These are phyloP conservation scores for Ganaspis sp. DNA, from an alignment of 1,140 invertebrate genomes.

Conservation along the genomic window DNA sequence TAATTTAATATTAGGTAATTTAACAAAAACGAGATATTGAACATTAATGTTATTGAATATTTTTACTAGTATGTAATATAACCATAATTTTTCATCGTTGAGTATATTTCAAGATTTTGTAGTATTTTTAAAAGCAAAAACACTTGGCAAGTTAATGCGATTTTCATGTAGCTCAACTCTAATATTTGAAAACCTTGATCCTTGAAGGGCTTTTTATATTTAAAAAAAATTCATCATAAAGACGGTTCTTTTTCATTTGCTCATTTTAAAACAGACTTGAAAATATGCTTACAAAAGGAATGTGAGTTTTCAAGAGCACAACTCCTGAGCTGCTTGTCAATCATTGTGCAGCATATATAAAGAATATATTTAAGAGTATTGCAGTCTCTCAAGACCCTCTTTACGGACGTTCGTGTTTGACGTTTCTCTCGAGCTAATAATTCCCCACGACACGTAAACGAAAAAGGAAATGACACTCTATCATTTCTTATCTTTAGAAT, in stretches of 20 bases:
- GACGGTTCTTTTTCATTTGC: neutral
- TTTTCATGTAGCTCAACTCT: constrained; percentile 61
- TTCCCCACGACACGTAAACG: constrained; percentile 48
- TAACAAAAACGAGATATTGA: too few relatives aligned
- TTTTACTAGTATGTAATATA: too few relatives aligned
- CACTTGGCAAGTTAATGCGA: constrained; percentile 62
- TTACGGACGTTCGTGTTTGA: constrained; percentile 42
- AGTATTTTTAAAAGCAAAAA: constrained; percentile 28
- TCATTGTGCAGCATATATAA: constrained; percentile 53
- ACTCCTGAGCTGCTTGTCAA: constrained; percentile 72
- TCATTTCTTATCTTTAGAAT: constrained; percentile 7
- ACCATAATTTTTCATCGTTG: too few relatives aligned
- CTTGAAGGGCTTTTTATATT: neutral
- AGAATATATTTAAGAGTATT: constrained; percentile 4
- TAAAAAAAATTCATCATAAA: neutral
- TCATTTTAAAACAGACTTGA: constrained; percentile 20
- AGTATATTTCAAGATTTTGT: too few relatives aligned
- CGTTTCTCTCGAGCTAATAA: constrained; percentile 45
- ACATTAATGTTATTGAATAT: too few relatives aligned
- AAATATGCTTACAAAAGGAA: neutral
- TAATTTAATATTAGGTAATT: too few relatives aligned
- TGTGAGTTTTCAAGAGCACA: constrained; percentile 52
- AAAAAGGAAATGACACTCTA: constrained; percentile 51
- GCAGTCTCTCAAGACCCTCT: constrained; percentile 6
- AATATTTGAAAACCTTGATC: constrained; percentile 61